Conservation (phyloP, 2,888 invertebrate species). For the Trichopria drosophilae region DNA sequence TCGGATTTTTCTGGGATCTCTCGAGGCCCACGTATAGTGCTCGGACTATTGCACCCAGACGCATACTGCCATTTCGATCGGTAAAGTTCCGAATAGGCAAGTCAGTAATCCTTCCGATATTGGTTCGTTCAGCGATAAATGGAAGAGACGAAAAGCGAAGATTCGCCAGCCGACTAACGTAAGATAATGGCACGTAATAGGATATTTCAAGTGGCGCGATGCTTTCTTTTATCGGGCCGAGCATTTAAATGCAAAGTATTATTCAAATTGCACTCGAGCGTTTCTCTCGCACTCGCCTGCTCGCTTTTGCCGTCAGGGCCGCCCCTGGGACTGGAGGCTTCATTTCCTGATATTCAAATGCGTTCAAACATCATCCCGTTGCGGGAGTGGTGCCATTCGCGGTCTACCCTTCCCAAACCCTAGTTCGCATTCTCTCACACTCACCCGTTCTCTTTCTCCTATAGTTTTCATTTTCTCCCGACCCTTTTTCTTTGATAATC, state of each 20-base stretch:
- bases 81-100: no score
- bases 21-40: no score
- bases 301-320: constrained; percentile 6
- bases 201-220: constrained; percentile 53
- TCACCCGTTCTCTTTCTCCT: constrained; percentile 4
- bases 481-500: no score
- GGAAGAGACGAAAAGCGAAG: constrained; percentile 5
- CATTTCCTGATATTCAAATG: constrained; percentile 58
- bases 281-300: constrained; percentile 4
- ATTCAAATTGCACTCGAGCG: constrained; percentile 49
- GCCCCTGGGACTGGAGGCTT: constrained; percentile 50
- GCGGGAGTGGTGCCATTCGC: constrained; percentile 38
- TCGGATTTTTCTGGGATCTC: no score
- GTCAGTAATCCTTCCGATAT: no score
- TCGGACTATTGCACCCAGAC: no score
- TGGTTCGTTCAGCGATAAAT: not conserved
- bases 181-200: constrained; percentile 55
- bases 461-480: not conserved
- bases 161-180: constrained; percentile 31
- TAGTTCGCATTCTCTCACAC: constrained; percentile 3
- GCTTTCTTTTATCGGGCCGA: constrained; percentile 54
- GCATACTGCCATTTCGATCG: no score
- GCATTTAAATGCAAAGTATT: constrained; percentile 58
- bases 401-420: constrained; percentile 35
- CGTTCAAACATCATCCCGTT: constrained; percentile 53